Percentiles rank a stretch among this genome's conserved stretches.
Evolutionary conservation across 1,140 invertebrate species (phyloP).

Genomic region (Ladona fulva): DNA sequence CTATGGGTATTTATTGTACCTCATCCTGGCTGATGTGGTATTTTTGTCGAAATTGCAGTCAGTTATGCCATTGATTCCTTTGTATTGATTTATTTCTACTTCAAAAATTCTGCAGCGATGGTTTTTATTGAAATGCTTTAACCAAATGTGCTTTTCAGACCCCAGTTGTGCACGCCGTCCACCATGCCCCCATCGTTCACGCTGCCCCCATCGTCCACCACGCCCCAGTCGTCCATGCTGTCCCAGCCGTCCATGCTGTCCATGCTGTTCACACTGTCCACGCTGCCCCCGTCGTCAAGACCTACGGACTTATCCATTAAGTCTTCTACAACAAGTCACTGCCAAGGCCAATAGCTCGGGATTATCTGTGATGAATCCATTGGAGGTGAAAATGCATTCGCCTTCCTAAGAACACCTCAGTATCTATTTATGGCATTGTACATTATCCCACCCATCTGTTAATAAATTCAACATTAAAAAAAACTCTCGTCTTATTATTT

Average conservation of each 20-base stretch:
- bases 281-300: neutral
- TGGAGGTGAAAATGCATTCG: too few relatives aligned
- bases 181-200: neutral
- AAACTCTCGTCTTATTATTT: too few relatives aligned
- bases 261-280: slow-evolving; percentile 4
- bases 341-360: too few relatives aligned
- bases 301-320: neutral
- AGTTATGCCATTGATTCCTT: too few relatives aligned
- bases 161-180: neutral
- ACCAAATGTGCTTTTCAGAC: neutral
- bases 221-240: neutral
- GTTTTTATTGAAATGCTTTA: too few relatives aligned
- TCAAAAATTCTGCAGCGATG: too few relatives aligned
- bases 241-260: neutral
- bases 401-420: neutral
- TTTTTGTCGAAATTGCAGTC: too few relatives aligned
- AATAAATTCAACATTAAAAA: too few relatives aligned
- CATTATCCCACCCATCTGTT: neutral
- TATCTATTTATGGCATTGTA: neutral
- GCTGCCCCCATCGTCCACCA: neutral
- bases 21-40: too few relatives aligned
- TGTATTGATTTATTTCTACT: too few relatives aligned
- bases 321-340: neutral
- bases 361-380: too few relatives aligned
- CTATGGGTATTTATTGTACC: neutral